Evolutionary conservation across 2,113 vertebrate genomes (phyloP).

Genomic region (Myrmophylax atrothorax): DNA sequence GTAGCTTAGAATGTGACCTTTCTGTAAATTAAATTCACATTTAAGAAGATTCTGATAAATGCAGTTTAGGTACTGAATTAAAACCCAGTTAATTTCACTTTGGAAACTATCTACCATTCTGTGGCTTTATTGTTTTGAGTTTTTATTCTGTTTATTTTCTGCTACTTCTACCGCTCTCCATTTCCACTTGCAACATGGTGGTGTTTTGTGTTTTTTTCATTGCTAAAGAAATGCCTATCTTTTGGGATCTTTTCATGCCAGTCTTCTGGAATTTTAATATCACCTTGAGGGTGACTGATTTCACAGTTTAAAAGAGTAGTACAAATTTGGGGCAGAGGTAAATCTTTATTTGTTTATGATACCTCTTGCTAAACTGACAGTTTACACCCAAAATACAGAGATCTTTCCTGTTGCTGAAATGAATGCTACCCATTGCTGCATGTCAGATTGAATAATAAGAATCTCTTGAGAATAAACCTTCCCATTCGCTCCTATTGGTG

Average conservation of each 20-base stretch:
- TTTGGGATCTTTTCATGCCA: not conserved
- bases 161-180: not conserved
- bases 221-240: not conserved
- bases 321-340: not conserved
- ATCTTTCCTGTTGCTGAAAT: conserved; percentile 15
- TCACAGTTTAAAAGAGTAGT: not conserved
- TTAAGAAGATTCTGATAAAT: not conserved
- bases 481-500: conserved; percentile 15
- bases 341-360: not conserved
- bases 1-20: not conserved
- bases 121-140: not conserved
- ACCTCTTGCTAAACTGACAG: not conserved
- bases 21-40: not conserved
- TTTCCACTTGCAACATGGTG: not conserved
- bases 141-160: not conserved
- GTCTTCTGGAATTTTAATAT: not conserved
- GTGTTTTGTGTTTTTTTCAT: not conserved
- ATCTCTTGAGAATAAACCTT: conserved; percentile 57
- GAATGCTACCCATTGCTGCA: not conserved
- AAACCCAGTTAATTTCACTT: not conserved
- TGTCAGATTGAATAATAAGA: conserved; percentile 38
- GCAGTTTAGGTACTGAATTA: not conserved
- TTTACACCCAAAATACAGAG: not conserved
- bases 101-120: not conserved
- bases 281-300: not conserved